phyloP scores from a whole-genome alignment of 2,888 invertebrate species.

The Cephus nigrinus region DNA sequence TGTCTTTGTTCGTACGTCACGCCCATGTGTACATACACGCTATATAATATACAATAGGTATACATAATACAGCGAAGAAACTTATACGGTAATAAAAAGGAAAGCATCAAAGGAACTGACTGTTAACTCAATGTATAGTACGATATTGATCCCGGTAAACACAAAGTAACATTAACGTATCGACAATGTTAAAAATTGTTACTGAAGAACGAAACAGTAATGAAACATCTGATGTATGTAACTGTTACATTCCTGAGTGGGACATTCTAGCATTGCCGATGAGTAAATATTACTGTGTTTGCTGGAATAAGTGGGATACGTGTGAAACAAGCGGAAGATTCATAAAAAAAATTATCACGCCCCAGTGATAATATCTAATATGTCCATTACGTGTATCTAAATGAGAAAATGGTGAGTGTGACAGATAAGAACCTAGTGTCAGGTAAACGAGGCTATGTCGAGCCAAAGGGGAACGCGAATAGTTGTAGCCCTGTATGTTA shows the following conservation, averaged over 20 bases:
- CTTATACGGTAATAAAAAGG: background rate
- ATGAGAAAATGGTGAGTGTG: background rate
- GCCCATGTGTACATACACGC: background rate
- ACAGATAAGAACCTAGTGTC: background rate
- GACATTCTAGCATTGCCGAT: too few species aligned
- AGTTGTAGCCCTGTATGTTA: conserved; percentile 6
- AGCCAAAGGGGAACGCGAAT: background rate
- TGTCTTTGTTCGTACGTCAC: background rate
- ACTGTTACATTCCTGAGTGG: too few species aligned
- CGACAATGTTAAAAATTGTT: too few species aligned
- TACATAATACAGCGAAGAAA: background rate
- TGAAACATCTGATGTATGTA: too few species aligned
- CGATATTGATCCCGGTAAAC: background rate
- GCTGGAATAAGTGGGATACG: background rate
- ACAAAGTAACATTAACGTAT: too few species aligned
- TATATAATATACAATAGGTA: background rate
- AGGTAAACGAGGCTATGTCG: background rate
- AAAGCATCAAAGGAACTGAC: background rate
- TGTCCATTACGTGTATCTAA: background rate
- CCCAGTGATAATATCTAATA: background rate
- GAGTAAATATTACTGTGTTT: too few species aligned
- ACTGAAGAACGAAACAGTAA: too few species aligned
- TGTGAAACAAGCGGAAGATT: background rate
- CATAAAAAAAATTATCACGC: background rate
- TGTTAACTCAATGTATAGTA: background rate